phyloP scores from a whole-genome alignment of 2,113 vertebrate genomes.

The Psilopsiagon aymara region DNA sequence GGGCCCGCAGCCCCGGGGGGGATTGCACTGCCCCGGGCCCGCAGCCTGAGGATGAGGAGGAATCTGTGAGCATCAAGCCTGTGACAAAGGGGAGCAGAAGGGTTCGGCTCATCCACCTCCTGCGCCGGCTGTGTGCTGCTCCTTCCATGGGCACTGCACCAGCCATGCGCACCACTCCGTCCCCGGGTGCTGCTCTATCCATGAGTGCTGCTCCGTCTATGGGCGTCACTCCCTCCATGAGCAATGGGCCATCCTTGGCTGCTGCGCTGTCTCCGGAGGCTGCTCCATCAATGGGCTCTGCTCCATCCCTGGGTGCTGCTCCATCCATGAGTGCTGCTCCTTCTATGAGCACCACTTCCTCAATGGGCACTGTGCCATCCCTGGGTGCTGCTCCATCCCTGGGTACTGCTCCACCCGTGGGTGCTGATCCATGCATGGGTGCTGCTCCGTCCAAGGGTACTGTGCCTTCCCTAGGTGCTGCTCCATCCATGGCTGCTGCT shows the following conservation, averaged over 20 bases:
- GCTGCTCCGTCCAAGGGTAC: fast-evolving
- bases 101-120: fast-evolving
- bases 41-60: not conserved
- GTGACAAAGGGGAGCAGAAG: not conserved
- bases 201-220: not conserved
- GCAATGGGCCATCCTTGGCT: fast-evolving
- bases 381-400: fast-evolving
- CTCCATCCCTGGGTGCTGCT: no score
- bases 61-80: fast-evolving
- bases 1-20: not conserved
- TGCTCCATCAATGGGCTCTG: not conserved
- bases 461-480: fast-evolving
- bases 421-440: not conserved
- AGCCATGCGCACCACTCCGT: fast-evolving
- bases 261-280: not conserved
- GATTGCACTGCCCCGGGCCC: not conserved
- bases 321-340: not conserved
- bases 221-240: no score
- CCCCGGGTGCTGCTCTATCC: not conserved
- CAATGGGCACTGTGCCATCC: not conserved
- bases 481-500: not conserved
- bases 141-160: fast-evolving
- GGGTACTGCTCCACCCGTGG: fast-evolving
- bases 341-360: no score
- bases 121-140: not conserved